Evolutionary conservation across 92 coral and sea anemone genomes (phyloP).

Genomic region (Bergia sp.): DNA sequence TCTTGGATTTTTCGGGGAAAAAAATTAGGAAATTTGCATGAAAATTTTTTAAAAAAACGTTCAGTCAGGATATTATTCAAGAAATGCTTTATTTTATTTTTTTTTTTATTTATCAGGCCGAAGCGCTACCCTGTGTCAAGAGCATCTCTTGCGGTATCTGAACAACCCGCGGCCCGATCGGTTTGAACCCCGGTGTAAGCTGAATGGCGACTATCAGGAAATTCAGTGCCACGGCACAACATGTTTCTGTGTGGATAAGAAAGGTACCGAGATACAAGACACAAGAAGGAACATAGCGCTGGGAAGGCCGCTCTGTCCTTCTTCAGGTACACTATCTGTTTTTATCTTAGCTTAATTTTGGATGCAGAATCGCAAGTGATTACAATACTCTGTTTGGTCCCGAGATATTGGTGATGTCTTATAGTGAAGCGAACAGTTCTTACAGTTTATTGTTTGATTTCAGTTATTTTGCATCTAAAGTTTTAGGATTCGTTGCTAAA

Average conservation of each 20-base stretch:
- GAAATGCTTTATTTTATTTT: too few relatives aligned
- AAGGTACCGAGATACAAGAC: slow-evolving; percentile 68
- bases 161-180: slow-evolving; percentile 55
- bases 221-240: slow-evolving; percentile 70
- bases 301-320: slow-evolving; percentile 69
- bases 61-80: too few relatives aligned
- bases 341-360: background rate
- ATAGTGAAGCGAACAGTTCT: too few relatives aligned
- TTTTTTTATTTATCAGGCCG: slow-evolving; percentile 16
- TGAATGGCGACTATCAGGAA: slow-evolving; percentile 67
- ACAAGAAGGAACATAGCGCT: slow-evolving; percentile 66
- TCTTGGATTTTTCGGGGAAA: too few relatives aligned
- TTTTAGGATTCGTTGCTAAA: too few relatives aligned
- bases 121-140: slow-evolving; percentile 72
- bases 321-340: slow-evolving; percentile 45
- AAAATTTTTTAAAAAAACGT: too few relatives aligned
- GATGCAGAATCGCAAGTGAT: background rate
- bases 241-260: slow-evolving; percentile 79
- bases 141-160: slow-evolving; percentile 65
- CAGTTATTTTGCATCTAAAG: too few relatives aligned
- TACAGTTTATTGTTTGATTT: too few relatives aligned
- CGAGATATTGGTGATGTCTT: too few relatives aligned
- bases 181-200: slow-evolving; percentile 75
- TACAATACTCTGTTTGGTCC: too few relatives aligned
- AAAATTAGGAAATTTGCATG: too few relatives aligned